phyloP scores from a whole-genome alignment of 2,888 invertebrate species.

The Nymphalis urticae region DNA sequence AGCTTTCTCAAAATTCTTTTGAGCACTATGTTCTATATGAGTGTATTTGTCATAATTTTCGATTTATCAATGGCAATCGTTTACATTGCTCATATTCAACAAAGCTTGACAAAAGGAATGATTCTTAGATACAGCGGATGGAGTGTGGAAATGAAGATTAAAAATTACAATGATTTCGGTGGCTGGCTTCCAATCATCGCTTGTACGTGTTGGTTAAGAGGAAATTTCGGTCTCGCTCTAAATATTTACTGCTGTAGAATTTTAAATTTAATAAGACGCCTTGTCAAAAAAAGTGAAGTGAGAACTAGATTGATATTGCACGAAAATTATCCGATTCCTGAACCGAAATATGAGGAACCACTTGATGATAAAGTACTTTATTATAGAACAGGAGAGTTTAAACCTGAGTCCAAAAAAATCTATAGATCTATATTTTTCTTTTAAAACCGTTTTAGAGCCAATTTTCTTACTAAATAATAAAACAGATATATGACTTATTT shows the following conservation, averaged over 20 bases:
- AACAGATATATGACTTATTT: not conserved
- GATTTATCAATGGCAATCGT: slow-evolving; percentile 68
- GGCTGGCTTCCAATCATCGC: slow-evolving; percentile 67
- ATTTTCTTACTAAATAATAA: not conserved
- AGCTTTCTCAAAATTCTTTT: slow-evolving; percentile 47
- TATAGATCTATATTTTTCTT: slow-evolving; percentile 13
- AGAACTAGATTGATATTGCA: slow-evolving; percentile 42
- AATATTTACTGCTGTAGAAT: slow-evolving; percentile 59
- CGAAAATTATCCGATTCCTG: slow-evolving; percentile 55
- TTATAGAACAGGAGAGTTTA: slow-evolving; percentile 51
- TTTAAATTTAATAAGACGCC: slow-evolving; percentile 44
- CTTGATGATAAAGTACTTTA: slow-evolving; percentile 46
- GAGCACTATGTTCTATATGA: slow-evolving; percentile 47
- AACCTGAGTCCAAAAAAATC: slow-evolving; percentile 42
- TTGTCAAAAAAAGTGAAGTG: slow-evolving; percentile 51
- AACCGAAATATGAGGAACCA: slow-evolving; percentile 41
- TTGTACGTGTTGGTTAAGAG: slow-evolving; percentile 59
- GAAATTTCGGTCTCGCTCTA: slow-evolving; percentile 50
- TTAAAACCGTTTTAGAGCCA: not conserved
- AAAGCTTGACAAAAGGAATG: slow-evolving; percentile 67
- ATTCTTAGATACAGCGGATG: slow-evolving; percentile 67
- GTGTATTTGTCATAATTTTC: slow-evolving; percentile 50
- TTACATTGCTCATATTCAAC: slow-evolving; percentile 64
- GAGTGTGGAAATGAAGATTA: slow-evolving; percentile 55
- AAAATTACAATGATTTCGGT: slow-evolving; percentile 55